Evolutionary conservation across 2,888 invertebrate species (phyloP).

Genomic region (Xanthorhoe designata): DNA sequence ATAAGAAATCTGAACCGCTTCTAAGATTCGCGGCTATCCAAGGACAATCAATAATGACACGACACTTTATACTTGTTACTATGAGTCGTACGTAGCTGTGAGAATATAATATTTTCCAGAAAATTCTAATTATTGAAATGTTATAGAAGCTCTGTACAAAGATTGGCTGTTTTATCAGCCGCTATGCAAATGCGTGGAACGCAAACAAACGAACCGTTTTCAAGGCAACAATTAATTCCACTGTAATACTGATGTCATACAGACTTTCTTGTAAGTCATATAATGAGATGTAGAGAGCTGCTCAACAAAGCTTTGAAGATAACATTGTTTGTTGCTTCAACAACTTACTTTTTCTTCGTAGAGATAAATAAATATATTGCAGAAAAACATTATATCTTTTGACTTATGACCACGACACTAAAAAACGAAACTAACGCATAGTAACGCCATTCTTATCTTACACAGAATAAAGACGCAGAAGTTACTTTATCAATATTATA

Average conservation of each 20-base stretch:
- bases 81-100: too few species aligned
- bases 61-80: not conserved
- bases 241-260: not conserved
- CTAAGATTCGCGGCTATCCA: too few species aligned
- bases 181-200: conserved; percentile 24
- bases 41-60: too few species aligned
- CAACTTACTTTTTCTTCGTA: not conserved
- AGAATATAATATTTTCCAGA: not conserved
- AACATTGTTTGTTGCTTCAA: not conserved
- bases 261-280: not conserved
- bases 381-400: too few species aligned
- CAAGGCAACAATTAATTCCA: conserved; percentile 3
- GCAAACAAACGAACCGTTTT: conserved; percentile 28
- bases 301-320: not conserved
- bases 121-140: not conserved
- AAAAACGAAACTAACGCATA: too few species aligned
- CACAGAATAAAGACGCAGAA: too few species aligned
- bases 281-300: not conserved
- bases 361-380: not conserved
- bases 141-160: conserved; percentile 4
- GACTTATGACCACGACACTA: too few species aligned
- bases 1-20: too few species aligned
- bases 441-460: too few species aligned
- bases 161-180: conserved; percentile 32
- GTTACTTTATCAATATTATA: too few species aligned